phyloP scores from a whole-genome alignment of 2,888 invertebrate species.

The Drosophila mimetica region DNA sequence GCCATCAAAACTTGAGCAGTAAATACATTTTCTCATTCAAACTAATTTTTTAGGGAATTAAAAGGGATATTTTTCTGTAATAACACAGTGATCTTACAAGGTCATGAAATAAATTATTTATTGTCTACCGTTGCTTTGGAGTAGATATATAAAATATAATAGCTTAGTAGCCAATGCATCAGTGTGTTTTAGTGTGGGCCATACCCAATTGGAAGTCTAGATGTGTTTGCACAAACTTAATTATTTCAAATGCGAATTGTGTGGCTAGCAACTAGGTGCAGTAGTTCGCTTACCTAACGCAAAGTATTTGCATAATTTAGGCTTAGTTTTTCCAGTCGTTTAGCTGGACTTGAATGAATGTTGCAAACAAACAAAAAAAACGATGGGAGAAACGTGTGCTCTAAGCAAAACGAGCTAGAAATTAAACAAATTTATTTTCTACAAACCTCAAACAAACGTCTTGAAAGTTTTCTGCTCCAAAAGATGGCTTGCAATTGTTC shows the following conservation, averaged over 20 bases:
- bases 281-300: not conserved
- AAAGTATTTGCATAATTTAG: slow-evolving; percentile 11
- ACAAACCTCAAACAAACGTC: slow-evolving; percentile 11
- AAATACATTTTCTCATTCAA: slow-evolving; percentile 9
- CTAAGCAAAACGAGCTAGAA: slow-evolving; percentile 9
- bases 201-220: not conserved
- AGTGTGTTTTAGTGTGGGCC: not conserved
- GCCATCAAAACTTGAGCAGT: slow-evolving; percentile 26
- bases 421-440: slow-evolving; percentile 5
- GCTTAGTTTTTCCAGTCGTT: not conserved
- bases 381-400: slow-evolving; percentile 47
- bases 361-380: slow-evolving; percentile 11
- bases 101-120: too few species aligned
- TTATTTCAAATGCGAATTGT: not conserved
- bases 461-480: slow-evolving; percentile 10
- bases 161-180: not conserved
- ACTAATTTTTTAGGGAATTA: slow-evolving; percentile 4
- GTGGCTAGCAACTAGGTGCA: slow-evolving; percentile 6
- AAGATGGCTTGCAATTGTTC: slow-evolving; percentile 41
- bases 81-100: not conserved
- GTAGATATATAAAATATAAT: too few species aligned
- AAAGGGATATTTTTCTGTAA: not conserved
- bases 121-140: too few species aligned
- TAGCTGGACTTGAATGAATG: slow-evolving; percentile 9
- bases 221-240: not conserved